Evolutionary conservation across 2,797 vertebrate genomes (phyloP).

Genomic region (Falco naumanni): DNA sequence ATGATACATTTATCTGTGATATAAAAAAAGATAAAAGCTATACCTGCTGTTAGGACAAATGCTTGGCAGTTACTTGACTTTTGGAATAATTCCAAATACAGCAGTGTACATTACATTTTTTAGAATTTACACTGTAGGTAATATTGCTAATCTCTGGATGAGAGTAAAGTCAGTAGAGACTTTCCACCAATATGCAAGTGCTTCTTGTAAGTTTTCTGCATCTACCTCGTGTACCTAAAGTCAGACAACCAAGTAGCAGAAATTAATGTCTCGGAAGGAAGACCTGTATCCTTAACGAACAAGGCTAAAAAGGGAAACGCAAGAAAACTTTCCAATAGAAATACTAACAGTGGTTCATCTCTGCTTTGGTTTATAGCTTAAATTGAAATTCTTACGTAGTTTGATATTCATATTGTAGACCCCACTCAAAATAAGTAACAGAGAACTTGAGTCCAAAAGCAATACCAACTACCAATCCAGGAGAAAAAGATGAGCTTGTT

Average conservation of each 20-base stretch:
- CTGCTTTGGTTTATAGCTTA: not conserved
- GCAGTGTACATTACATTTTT: rapidly evolving
- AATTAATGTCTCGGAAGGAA: not conserved
- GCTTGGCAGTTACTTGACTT: not conserved
- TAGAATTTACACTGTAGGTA: not conserved
- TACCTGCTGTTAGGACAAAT: not conserved
- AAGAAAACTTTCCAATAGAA: not conserved
- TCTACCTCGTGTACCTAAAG: not conserved
- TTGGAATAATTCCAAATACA: not conserved
- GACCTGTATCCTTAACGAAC: not conserved
- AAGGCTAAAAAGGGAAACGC: not conserved
- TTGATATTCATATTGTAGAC: not conserved
- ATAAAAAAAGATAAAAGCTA: not conserved
- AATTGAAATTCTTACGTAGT: not conserved
- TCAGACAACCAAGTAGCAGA: not conserved
- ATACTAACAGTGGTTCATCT: not conserved
- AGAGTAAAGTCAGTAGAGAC: not conserved
- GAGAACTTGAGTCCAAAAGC: not conserved
- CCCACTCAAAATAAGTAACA: not conserved
- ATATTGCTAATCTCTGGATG: not conserved
- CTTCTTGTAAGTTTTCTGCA: not conserved
- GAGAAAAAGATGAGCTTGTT: not conserved
- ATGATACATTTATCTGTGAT: not conserved
- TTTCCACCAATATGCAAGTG: not conserved
- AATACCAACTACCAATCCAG: not conserved